Base-by-base conservation (phyloP, 2,888 invertebrate genomes). In the Crematogaster levior region DNA sequence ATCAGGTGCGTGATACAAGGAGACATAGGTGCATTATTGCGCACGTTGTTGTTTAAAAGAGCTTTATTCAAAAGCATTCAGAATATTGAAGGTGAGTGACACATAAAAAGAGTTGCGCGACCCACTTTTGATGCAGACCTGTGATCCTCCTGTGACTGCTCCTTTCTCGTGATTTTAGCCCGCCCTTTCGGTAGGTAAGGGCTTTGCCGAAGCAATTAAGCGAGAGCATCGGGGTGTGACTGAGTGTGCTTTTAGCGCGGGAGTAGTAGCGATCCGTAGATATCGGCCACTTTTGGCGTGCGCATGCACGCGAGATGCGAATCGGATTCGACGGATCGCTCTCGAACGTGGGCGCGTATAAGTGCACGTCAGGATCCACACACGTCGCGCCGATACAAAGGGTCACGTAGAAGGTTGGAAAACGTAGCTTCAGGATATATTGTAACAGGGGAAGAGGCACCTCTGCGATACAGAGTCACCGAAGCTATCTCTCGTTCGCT, bases 191-290 rank as follows among this genome's bases (percentile, higher is more conserved):
- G 51, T 48, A 48, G 30, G 43, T 27, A 84, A 79, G 63, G 79
- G 84, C 73, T 79, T 79, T 75, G 70, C 56, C 81, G 65, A 56
- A 81, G 84, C 80, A 84, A 88, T 89, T 89, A 88, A 66, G 72
- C 85, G 61, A 61, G 61, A 81, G 81, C 73, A 83, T 84, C 85
- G 68, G 82, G 18, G 81, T 72, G 84, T 82, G 80, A 81, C 84
- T 24, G 88, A 84, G 86, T 63, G 83, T 77, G 86, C 85, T 88
- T 86, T 89, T 82, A 84, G 84, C 60, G 70, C 60, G 27, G 40
- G 40, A 34, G 61, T 27, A 63, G 53, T 79, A 73, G 68, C 82
- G 84, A 75, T 84, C 88, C 84, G 79, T 81, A 72, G 86, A 88
- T 86, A 84, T 83, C 79, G 34, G 43, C 24, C 46, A 81, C 79